Percentiles rank a stretch among this genome's conserved stretches.
These are phyloP conservation scores for Gavialis gangeticus DNA, from an alignment of 2,113 vertebrate genomes.

Conservation along the genomic window DNA sequence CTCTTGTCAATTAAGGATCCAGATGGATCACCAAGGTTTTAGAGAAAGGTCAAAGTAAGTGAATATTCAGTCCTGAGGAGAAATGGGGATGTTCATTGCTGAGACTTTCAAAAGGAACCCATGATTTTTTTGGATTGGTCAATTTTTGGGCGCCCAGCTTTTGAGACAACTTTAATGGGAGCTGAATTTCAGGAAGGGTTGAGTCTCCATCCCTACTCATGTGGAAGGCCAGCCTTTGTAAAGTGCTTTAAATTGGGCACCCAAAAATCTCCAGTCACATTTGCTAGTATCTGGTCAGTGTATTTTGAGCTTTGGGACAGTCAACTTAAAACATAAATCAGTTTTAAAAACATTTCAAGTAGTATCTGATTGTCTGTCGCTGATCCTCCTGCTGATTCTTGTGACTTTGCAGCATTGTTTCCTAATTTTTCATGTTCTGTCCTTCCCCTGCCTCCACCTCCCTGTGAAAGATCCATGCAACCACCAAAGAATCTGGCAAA, in stretches of 20 bases:
- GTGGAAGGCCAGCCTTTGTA: background rate
- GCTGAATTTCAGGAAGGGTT: background rate
- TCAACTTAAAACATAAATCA: background rate
- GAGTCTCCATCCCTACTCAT: background rate
- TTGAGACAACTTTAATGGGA: background rate
- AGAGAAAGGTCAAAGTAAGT: background rate
- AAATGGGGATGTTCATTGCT: background rate
- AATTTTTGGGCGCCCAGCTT: background rate
- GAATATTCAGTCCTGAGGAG: rapidly evolving
- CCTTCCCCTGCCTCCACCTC: no score
- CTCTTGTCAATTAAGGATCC: background rate
- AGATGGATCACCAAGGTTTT: background rate
- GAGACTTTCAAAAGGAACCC: background rate
- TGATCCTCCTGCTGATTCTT: background rate
- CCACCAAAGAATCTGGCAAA: background rate
- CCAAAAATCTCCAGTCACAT: background rate
- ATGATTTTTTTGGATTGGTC: rapidly evolving
- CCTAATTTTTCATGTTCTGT: no score
- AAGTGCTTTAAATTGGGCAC: background rate
- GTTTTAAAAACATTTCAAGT: background rate
- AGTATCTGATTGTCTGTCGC: background rate
- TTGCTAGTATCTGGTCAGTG: background rate
- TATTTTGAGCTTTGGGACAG: background rate
- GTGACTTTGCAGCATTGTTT: background rate
- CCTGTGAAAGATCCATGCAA: background rate